Conservation (phyloP, 2,113 vertebrate species). For the Aramus guarauna region DNA sequence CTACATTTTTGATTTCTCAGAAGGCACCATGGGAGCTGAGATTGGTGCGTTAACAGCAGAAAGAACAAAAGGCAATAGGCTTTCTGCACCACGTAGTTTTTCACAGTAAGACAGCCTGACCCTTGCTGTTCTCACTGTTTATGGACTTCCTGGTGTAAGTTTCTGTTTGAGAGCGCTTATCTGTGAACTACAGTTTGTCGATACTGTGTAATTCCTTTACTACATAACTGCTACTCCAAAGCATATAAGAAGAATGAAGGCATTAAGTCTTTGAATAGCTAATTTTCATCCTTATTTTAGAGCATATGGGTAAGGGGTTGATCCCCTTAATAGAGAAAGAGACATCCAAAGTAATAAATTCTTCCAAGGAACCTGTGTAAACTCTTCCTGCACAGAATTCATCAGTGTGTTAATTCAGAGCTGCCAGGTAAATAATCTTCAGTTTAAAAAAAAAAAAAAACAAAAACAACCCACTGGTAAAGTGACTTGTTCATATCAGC, state of each 20-base stretch:
- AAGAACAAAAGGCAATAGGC: neutral
- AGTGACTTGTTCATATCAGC: neutral
- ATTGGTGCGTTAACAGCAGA: neutral
- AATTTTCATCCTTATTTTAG: neutral
- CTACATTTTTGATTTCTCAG: neutral
- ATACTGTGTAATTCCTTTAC: neutral
- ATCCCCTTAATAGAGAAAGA: neutral
- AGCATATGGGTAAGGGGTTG: neutral
- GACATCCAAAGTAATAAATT: neutral
- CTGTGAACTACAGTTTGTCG: neutral
- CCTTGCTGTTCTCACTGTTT: neutral
- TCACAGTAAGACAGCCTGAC: neutral
- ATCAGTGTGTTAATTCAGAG: neutral
- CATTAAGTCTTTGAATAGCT: neutral
- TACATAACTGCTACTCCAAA: neutral
- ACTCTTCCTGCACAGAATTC: neutral
- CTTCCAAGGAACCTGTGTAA: neutral
- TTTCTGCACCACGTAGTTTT: neutral
- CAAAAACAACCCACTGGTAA: neutral
- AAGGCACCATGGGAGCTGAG: neutral
- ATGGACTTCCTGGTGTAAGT: slow-evolving; percentile 21
- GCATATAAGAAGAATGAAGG: neutral
- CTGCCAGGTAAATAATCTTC: neutral
- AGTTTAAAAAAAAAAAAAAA: neutral
- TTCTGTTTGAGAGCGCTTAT: slow-evolving; percentile 25